Percentiles rank a stretch among this genome's conserved stretches.
These are phyloP conservation scores for Nephila pilipes DNA, from an alignment of 1,140 invertebrate genomes.

Conservation along the genomic window DNA sequence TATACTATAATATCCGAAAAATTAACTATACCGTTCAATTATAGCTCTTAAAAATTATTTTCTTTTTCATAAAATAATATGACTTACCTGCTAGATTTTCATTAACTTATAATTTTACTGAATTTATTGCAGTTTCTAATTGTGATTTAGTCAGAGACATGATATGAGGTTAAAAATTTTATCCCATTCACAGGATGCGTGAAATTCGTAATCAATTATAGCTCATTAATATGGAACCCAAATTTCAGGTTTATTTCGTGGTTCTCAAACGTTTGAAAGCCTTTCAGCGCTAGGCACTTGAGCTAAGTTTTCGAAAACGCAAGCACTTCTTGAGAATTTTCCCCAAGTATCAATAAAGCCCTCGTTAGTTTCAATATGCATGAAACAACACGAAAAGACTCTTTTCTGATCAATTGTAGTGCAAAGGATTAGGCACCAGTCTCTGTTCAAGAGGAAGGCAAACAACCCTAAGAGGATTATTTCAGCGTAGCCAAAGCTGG, in stretches of 20 bases:
- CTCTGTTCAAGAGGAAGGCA: not conserved
- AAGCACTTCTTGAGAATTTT: not conserved
- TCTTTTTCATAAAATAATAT: no score
- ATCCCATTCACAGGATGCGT: no score
- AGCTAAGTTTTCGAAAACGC: not conserved
- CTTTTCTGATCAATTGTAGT: not conserved
- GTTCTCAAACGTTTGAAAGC: not conserved
- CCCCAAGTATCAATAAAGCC: not conserved
- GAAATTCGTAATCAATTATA: no score
- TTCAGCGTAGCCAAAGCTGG: not conserved
- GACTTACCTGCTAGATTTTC: no score
- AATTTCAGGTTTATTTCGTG: not conserved
- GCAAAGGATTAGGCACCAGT: not conserved
- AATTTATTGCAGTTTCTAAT: no score
- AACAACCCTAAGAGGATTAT: constrained; percentile 10
- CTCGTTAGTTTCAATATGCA: not conserved
- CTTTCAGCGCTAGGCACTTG: not conserved
- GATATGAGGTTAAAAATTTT: no score
- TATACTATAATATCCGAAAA: no score
- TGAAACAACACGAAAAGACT: not conserved
- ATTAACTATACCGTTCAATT: no score
- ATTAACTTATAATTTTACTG: no score
- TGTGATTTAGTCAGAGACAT: no score
- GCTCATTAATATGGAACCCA: no score
- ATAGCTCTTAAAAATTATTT: no score